Evolutionary conservation across 30 jellyfish, hydroid and myxozoan genomes (phyloP), one percentile per base, ranked within the genome.

Genomic region (Chrysaora quinquecirrha): DNA sequence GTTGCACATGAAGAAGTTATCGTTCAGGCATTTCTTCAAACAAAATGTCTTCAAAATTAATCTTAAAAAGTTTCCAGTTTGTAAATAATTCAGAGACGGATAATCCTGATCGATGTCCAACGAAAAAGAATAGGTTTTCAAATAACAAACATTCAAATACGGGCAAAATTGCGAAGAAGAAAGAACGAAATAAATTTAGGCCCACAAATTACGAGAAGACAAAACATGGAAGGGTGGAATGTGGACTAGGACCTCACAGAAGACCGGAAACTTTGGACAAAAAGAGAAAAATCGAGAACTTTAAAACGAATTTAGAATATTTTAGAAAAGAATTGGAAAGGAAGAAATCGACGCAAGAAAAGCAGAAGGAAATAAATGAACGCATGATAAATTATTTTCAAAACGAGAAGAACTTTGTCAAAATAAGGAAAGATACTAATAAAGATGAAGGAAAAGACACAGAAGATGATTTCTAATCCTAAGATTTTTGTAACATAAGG

Each of bases 1-100:
- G n/a, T n/a, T n/a, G n/a, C n/a, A n/a, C n/a, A n/a, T n/a, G n/a
- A n/a, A n/a, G n/a, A n/a, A n/a, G n/a, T n/a, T n/a, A n/a, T n/a
- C n/a, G n/a, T n/a, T n/a, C n/a, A n/a, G n/a, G n/a, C n/a, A n/a
- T n/a, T n/a, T n/a, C n/a, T n/a, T n/a, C n/a, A n/a, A n/a, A n/a
- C n/a, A 52, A 52, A 52, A 52, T 52, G 68, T 52, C 68, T 52
- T 52, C 68, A 20, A 52, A 52, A 19, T 19, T 52, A 20, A 52
- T 52, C 19, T 52, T 52, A 52, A 52, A 52, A 20, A 52, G 68
- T 52, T 52, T 52, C 27, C 68, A 52, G 6, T 20, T 52, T 16
- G 68, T 52, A 16, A 52, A 52, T 52, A 52, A 52, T 52, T 3
- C 68, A 43, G 16, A 16, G 16, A n/a, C n/a, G n/a, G n/a, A n/a